These are phyloP conservation scores for Venusia cambrica DNA, from an alignment of 2,888 invertebrate species.

Conservation along the genomic window DNA sequence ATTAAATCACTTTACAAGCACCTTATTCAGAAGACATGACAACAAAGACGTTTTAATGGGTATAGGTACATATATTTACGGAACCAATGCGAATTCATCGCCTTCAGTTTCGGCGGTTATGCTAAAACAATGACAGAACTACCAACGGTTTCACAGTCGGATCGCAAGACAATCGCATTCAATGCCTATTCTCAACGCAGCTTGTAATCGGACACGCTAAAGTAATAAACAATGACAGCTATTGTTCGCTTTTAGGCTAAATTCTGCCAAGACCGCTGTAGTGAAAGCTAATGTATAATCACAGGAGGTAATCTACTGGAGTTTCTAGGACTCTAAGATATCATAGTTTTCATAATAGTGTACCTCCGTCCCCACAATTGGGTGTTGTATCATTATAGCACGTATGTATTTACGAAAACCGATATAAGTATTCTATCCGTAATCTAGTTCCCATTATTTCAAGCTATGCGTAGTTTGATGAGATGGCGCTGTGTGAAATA, in stretches of 20 bases:
- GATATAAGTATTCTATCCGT: no score
- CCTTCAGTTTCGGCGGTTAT: slow-evolving; percentile 39
- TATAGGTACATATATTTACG: no score
- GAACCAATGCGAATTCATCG: slow-evolving; percentile 24
- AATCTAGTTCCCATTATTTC: no score
- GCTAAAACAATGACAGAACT: slow-evolving; percentile 47
- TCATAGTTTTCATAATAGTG: no score
- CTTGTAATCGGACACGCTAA: slow-evolving; percentile 39
- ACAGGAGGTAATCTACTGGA: slow-evolving; percentile 7
- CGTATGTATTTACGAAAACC: no score
- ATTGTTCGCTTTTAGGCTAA: slow-evolving; percentile 40
- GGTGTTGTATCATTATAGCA: no score
- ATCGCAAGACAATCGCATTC: slow-evolving; percentile 43
- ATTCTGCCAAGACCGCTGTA: slow-evolving; percentile 15
- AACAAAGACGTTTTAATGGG: slow-evolving; percentile 7
- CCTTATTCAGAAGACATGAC: slow-evolving; percentile 7
- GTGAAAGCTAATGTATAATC: slow-evolving; percentile 27
- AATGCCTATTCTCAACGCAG: slow-evolving; percentile 35
- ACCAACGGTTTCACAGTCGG: slow-evolving; percentile 44
- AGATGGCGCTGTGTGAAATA: no score
- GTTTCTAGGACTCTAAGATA: slow-evolving; percentile 23
- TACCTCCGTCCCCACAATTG: no score
- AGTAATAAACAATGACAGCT: slow-evolving; percentile 41
- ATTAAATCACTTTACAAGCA: not conserved
- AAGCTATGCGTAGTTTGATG: no score